phyloP scores from a whole-genome alignment of 2,888 invertebrate species.

The Mystacides longicornis region DNA sequence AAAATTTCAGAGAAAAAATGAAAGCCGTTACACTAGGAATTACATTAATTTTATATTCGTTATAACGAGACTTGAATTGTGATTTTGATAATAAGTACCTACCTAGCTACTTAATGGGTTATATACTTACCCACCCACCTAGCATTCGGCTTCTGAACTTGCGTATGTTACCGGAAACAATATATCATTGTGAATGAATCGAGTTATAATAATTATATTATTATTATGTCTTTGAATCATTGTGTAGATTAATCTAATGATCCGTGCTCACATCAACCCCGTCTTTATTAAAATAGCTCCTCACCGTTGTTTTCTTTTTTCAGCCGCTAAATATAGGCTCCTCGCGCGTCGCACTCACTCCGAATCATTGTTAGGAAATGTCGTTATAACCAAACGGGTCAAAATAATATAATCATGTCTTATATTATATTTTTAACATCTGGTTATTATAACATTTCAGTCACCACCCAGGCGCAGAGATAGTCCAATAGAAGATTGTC shows the following conservation, averaged over 20 bases:
- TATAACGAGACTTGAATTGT: too few species aligned
- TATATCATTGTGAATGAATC: conserved; percentile 23
- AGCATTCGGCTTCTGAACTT: too few species aligned
- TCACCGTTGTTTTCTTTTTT: background rate
- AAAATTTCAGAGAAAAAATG: too few species aligned
- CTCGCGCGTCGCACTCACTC: background rate
- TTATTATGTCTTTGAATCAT: conserved; percentile 20
- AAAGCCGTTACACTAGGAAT: too few species aligned
- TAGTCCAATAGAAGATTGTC: background rate
- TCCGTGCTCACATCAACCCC: background rate
- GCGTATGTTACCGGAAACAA: conserved; percentile 25
- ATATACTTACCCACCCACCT: too few species aligned
- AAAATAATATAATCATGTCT: background rate
- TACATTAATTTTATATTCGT: too few species aligned
- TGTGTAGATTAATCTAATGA: background rate
- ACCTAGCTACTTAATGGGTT: too few species aligned
- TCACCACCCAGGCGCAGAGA: too few species aligned
- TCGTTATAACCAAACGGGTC: background rate
- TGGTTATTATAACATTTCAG: too few species aligned
- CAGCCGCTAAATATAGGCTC: background rate
- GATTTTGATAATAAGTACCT: too few species aligned
- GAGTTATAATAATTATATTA: conserved; percentile 3
- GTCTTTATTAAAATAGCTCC: background rate
- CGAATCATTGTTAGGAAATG: background rate
- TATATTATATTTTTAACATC: too few species aligned